A percentile compares a stretch with the other conserved stretches of the same genome.
Evolutionary conservation across 1,140 invertebrate species (phyloP).

Genomic region (Drosophila athabasca): DNA sequence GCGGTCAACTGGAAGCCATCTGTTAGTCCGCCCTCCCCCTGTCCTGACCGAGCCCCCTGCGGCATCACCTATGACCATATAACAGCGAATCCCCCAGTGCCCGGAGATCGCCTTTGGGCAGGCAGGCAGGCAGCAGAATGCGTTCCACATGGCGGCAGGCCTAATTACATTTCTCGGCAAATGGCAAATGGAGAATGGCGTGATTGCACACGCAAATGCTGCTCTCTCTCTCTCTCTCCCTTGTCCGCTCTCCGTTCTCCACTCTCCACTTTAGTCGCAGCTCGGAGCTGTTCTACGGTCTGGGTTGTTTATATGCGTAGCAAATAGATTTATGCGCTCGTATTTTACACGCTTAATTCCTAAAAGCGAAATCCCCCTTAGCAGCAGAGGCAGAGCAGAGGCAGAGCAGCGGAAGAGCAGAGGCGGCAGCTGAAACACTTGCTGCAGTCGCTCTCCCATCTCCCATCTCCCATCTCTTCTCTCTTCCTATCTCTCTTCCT

Average conservation of each 20-base stretch:
- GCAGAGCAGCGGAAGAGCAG: slow-evolving; percentile 13
- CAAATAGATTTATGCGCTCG: slow-evolving; percentile 78
- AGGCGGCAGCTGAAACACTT: slow-evolving; percentile 44
- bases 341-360: slow-evolving; percentile 79
- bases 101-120: slow-evolving; percentile 27
- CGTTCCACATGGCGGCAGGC: slow-evolving; percentile 77
- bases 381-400: neutral
- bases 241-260: neutral
- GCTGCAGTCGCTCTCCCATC: slow-evolving; percentile 20
- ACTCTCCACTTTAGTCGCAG: neutral
- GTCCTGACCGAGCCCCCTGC: too few relatives aligned
- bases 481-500: slow-evolving; percentile 1
- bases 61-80: too few relatives aligned
- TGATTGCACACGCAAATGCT: slow-evolving; percentile 65
- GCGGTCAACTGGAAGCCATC: slow-evolving; percentile 64
- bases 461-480: neutral
- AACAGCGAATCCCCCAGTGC: too few relatives aligned
- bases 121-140: slow-evolving; percentile 35
- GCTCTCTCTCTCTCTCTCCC: neutral
- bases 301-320: slow-evolving; percentile 73
- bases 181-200: slow-evolving; percentile 64
- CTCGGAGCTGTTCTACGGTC: neutral
- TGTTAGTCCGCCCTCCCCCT: slow-evolving; percentile 35
- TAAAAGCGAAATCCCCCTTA: slow-evolving; percentile 38
- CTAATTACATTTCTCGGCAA: slow-evolving; percentile 76